Conservation (phyloP, 2,888 invertebrate species). For the Drosophila limbata region DNA sequence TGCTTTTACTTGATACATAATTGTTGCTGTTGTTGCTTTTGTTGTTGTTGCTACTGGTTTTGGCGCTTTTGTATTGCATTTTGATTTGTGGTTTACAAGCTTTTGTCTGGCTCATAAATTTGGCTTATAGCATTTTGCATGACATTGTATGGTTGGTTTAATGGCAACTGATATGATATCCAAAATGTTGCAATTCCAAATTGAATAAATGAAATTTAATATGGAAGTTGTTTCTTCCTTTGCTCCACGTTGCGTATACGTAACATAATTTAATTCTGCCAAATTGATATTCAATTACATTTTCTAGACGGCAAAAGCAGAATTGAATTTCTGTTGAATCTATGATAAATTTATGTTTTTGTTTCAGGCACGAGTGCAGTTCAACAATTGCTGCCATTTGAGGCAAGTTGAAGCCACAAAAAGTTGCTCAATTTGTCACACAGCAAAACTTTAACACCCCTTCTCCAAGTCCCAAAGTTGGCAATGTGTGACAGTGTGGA, state of each 20-base stretch:
- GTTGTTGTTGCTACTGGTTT: constrained; percentile 39
- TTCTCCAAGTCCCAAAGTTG: constrained; percentile 4
- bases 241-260: constrained; percentile 40
- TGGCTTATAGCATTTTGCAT: constrained; percentile 58
- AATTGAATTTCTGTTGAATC: constrained; percentile 44
- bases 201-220: background rate
- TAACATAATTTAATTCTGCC: constrained; percentile 38
- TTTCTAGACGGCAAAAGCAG: background rate
- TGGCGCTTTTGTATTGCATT: constrained; percentile 74
- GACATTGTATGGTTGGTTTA: constrained; percentile 34
- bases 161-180: constrained; percentile 41
- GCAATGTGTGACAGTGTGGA: constrained; percentile 5
- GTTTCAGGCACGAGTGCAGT: constrained; percentile 52
- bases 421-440: constrained; percentile 54
- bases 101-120: constrained; percentile 73
- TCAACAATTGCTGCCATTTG: constrained; percentile 49
- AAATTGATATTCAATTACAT: constrained; percentile 44
- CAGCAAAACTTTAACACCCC: constrained; percentile 21
- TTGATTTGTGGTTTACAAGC: constrained; percentile 77
- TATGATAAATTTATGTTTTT: constrained; percentile 48
- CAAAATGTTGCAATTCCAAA: constrained; percentile 13
- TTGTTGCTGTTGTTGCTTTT: constrained; percentile 58
- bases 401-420: constrained; percentile 32
- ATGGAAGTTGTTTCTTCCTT: background rate
- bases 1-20: constrained; percentile 77